phyloP scores from a whole-genome alignment of 2,113 vertebrate species.

The Noturus placidus region DNA sequence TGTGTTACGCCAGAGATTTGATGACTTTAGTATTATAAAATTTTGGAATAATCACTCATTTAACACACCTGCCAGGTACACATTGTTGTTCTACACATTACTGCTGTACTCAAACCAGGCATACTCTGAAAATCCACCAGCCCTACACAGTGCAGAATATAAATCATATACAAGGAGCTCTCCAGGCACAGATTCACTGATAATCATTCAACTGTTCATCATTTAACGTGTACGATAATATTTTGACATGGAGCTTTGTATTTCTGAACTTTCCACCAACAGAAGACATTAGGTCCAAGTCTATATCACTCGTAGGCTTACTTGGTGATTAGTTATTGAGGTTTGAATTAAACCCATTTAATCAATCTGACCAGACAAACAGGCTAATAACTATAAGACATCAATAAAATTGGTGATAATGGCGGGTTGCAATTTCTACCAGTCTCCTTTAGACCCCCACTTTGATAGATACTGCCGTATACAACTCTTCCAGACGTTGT shows the following conservation, averaged over 20 bases:
- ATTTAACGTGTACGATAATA: neutral
- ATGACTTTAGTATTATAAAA: too few species aligned
- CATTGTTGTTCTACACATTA: slow-evolving; percentile 63
- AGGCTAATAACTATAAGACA: neutral
- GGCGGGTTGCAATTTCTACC: neutral
- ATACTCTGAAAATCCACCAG: neutral
- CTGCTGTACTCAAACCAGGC: slow-evolving; percentile 59
- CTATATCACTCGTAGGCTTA: neutral
- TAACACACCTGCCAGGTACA: neutral
- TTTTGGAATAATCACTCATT: too few species aligned
- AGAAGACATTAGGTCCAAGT: neutral
- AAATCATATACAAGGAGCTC: neutral
- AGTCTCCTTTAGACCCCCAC: neutral
- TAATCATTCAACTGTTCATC: neutral
- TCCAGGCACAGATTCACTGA: neutral
- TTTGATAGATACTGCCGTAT: neutral
- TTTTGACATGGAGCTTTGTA: neutral
- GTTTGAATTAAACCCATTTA: neutral
- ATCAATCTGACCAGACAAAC: neutral
- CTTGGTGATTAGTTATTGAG: neutral
- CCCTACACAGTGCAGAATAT: neutral
- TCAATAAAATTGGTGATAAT: neutral
- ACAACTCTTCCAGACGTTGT: neutral
- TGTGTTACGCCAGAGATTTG: too few species aligned
- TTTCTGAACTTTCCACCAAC: neutral